Evolutionary conservation across 2,888 invertebrate species (phyloP).

Genomic region (Ischnus inquisitorius): DNA sequence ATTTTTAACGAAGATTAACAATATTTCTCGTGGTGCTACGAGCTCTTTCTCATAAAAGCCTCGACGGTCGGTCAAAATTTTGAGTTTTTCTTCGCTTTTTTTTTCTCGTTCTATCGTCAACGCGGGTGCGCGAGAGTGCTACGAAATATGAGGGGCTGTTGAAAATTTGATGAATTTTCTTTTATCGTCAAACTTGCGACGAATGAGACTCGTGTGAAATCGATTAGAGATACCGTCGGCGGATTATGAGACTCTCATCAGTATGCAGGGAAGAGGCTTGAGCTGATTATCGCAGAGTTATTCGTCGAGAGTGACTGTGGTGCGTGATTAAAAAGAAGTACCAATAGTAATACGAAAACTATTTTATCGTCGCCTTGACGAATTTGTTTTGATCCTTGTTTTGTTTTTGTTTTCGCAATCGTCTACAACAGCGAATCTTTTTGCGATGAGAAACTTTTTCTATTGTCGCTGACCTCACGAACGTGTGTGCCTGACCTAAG

Average conservation of each 20-base stretch:
- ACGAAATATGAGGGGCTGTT: background rate
- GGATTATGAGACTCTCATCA: background rate
- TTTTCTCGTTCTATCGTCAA: background rate
- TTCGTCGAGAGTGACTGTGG: slow-evolving; percentile 56
- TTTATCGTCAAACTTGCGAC: background rate
- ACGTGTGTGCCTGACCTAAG: background rate
- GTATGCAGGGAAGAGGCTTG: background rate
- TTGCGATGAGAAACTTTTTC: background rate
- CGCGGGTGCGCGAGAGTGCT: slow-evolving; percentile 17
- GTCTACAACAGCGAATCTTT: background rate
- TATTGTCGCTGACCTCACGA: background rate
- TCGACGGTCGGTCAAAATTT: slow-evolving; percentile 1
- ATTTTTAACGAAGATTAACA: background rate
- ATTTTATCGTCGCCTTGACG: background rate
- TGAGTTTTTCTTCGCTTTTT: background rate
- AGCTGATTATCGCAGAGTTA: slow-evolving; percentile 14
- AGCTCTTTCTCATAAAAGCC: background rate
- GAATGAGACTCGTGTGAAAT: slow-evolving; percentile 5
- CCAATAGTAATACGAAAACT: no score
- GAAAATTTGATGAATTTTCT: background rate
- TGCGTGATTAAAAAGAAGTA: slow-evolving; percentile 26
- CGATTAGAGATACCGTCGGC: background rate
- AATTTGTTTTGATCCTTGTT: background rate
- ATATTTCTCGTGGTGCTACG: background rate
- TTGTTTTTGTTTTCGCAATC: background rate